Conservation (phyloP, 2,888 invertebrate species). For the Hemithea aestivaria region DNA sequence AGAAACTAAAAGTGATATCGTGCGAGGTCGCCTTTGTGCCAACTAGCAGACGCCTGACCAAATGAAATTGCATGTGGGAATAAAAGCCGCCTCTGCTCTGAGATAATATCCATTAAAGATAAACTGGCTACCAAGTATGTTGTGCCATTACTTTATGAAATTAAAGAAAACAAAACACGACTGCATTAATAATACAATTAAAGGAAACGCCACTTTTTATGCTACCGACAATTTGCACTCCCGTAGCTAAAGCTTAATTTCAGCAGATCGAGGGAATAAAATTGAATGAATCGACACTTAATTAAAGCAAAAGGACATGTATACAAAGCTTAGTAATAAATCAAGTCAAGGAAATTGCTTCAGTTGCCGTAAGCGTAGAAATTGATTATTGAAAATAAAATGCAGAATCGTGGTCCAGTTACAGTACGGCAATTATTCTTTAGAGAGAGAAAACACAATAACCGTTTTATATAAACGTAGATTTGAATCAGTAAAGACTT, state of each 20-base stretch:
- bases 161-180: no score
- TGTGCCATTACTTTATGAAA: not conserved
- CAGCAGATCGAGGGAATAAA: no score
- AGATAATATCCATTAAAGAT: constrained; percentile 14
- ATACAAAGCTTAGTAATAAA: constrained; percentile 34
- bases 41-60: constrained; percentile 26
- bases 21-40: constrained; percentile 54
- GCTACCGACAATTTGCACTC: no score
- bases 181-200: no score
- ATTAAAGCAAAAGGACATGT: constrained; percentile 27
- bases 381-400: constrained; percentile 53
- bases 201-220: no score
- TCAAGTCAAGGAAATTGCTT: constrained; percentile 44
- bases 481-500: constrained; percentile 57
- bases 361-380: constrained; percentile 46
- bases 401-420: constrained; percentile 52
- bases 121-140: constrained; percentile 10
- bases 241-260: no score
- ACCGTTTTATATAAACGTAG: constrained; percentile 51
- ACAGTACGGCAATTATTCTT: constrained; percentile 49
- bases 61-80: constrained; percentile 27
- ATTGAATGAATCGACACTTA: constrained; percentile 3
- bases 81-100: constrained; percentile 22
- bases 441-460: constrained; percentile 59
- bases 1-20: constrained; percentile 48